Conservation (phyloP, 2,113 vertebrate species). For the Ochotona princeps region DNA sequence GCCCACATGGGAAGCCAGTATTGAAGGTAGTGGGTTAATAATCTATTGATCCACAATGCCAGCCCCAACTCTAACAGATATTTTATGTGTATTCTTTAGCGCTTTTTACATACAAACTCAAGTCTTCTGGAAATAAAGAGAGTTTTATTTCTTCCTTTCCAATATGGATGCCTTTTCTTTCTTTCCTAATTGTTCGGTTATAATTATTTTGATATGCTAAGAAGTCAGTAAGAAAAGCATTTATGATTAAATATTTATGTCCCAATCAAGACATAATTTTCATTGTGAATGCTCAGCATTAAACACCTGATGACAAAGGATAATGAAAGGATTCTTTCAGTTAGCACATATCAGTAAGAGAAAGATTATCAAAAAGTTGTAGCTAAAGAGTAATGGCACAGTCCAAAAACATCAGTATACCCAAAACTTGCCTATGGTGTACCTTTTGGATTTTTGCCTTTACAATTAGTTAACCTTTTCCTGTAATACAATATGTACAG, state of each 20-base stretch:
- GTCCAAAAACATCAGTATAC: not conserved
- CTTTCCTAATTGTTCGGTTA: not conserved
- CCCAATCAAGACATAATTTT: slow-evolving; percentile 23
- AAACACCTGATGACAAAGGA: not conserved
- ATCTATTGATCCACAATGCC: too few species aligned
- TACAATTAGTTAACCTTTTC: slow-evolving; percentile 7
- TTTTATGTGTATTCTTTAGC: not conserved
- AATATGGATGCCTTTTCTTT: not conserved
- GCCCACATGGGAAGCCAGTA: too few species aligned
- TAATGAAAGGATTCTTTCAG: not conserved
- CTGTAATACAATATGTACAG: not conserved
- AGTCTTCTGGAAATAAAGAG: not conserved
- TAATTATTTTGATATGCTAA: slow-evolving; percentile 21
- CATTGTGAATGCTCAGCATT: slow-evolving; percentile 17
- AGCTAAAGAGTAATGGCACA: not conserved
- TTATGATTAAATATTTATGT: slow-evolving; percentile 42
- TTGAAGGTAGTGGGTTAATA: too few species aligned
- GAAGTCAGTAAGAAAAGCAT: slow-evolving; percentile 29
- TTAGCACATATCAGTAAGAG: not conserved
- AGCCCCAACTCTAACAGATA: not conserved
- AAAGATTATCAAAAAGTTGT: not conserved
- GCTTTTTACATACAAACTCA: not conserved
- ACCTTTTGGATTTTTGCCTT: slow-evolving; percentile 1
- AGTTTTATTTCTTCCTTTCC: slow-evolving; percentile 37
- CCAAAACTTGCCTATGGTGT: not conserved